Conservation (phyloP, 2,888 invertebrate species). For the Lasiommata megera region DNA sequence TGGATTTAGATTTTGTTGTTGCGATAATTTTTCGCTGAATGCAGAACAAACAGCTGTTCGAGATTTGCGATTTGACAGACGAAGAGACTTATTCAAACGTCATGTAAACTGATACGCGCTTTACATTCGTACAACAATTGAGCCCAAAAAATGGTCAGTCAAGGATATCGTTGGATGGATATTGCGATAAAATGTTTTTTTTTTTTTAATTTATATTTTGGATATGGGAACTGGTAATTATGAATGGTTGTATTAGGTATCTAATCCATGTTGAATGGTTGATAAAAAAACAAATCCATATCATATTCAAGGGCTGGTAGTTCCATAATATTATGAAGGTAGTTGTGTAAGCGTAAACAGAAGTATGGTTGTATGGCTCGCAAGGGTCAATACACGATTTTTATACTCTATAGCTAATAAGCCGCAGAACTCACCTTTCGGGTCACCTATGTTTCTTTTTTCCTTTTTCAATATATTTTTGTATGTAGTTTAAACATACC, state of each 20-base stretch:
- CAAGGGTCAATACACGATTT: no score
- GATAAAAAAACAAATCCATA: not conserved
- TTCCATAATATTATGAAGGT: no score
- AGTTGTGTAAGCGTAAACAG: no score
- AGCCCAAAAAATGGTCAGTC: slow-evolving; percentile 70
- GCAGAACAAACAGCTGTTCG: slow-evolving; percentile 73
- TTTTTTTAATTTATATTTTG: not conserved
- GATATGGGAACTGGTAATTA: slow-evolving; percentile 19
- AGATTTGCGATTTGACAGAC: slow-evolving; percentile 69
- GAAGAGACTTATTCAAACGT: slow-evolving; percentile 68
- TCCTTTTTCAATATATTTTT: no score
- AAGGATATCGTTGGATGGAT: slow-evolving; percentile 23
- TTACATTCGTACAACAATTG: slow-evolving; percentile 63
- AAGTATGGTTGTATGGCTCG: no score
- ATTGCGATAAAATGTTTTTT: slow-evolving; percentile 13
- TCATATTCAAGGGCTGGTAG: no score
- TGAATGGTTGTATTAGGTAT: slow-evolving; percentile 1
- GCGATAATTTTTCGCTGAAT: slow-evolving; percentile 77
- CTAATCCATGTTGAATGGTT: slow-evolving; percentile 1
- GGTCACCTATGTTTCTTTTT: no score
- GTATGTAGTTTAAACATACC: no score
- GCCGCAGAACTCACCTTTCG: no score
- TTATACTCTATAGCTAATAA: no score
- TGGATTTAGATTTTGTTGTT: slow-evolving; percentile 76
- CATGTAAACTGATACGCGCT: slow-evolving; percentile 72